Evolutionary conservation across 1,140 invertebrate genomes (phyloP).

Genomic region (Bicyclus anynana): DNA sequence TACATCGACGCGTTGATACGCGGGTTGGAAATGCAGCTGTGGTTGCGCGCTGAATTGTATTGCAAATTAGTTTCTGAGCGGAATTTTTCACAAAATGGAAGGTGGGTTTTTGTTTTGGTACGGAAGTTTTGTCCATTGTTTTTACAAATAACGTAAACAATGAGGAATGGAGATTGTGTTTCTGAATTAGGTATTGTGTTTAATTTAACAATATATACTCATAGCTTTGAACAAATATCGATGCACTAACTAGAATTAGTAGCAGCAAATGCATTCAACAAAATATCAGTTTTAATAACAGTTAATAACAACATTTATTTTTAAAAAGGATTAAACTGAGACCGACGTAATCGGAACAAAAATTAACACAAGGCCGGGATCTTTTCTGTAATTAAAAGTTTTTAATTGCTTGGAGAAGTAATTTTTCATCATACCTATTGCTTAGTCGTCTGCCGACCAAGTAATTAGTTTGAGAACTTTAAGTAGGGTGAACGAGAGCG

Average conservation of each 20-base stretch:
- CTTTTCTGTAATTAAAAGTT: constrained; percentile 6
- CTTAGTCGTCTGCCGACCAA: constrained; percentile 5
- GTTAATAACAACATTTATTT: not conserved
- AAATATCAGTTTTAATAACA: not conserved
- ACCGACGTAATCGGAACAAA: not conserved
- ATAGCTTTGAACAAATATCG: no score
- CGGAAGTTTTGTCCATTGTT: not conserved
- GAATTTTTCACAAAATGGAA: constrained; percentile 26
- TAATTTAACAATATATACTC: no score
- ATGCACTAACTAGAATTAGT: no score
- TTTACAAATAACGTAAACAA: not conserved
- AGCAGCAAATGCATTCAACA: no score
- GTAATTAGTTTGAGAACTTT: constrained; percentile 2
- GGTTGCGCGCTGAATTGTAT: constrained; percentile 44
- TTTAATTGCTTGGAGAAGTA: constrained; percentile 4
- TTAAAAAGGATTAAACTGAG: not conserved
- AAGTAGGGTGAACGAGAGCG: not conserved
- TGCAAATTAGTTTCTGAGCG: constrained; percentile 46
- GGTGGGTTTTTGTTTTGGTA: constrained; percentile 1
- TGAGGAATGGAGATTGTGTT: not conserved
- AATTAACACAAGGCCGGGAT: not conserved
- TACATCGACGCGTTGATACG: constrained; percentile 52
- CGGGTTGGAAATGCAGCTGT: constrained; percentile 37
- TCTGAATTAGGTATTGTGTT: not conserved
- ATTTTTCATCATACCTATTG: constrained; percentile 9